Evolutionary conservation across 2,888 invertebrate species (phyloP).

Genomic region (Lasioglossum malachurum): DNA sequence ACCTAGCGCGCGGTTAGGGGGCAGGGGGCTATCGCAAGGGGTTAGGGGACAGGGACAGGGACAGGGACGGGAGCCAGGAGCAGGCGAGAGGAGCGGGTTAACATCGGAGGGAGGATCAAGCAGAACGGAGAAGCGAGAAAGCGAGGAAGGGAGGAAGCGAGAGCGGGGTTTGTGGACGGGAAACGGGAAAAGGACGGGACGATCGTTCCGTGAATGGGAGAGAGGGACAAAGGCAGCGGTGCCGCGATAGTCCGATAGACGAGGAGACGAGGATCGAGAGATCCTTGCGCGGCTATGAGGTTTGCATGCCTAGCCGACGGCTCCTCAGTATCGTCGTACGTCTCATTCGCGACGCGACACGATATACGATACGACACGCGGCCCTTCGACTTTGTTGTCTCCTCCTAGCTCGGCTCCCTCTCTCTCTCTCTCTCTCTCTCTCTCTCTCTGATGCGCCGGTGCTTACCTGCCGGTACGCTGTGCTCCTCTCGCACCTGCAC

Average conservation of each 20-base stretch:
- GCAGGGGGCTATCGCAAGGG: slow-evolving; percentile 18
- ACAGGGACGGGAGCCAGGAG: too few species aligned
- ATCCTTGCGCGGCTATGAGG: slow-evolving; percentile 78
- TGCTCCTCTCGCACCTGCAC: slow-evolving; percentile 4
- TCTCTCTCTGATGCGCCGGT: slow-evolving; percentile 15
- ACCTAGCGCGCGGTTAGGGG: slow-evolving; percentile 36
- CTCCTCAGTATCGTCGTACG: slow-evolving; percentile 83
- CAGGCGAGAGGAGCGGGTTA: slow-evolving; percentile 20
- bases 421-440: not conserved
- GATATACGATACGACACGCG: slow-evolving; percentile 34
- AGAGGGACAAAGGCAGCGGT: slow-evolving; percentile 40
- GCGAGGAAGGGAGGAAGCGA: not conserved
- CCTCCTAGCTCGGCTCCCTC: not conserved
- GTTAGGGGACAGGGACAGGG: slow-evolving; percentile 22
- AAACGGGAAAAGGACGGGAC: slow-evolving; percentile 14
- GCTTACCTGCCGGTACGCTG: not conserved
- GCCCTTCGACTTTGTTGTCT: slow-evolving; percentile 48
- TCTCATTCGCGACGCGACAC: slow-evolving; percentile 75
- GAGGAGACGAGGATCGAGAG: slow-evolving; percentile 53
- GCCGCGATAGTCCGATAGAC: slow-evolving; percentile 43
- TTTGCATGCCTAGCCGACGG: slow-evolving; percentile 79
- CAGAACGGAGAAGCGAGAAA: slow-evolving; percentile 45
- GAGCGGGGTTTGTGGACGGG: not conserved
- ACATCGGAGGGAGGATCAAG: slow-evolving; percentile 52
- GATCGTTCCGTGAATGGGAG: slow-evolving; percentile 58